A percentile compares a stretch with the other conserved stretches of the same genome.
Conservation (phyloP, 2,113 vertebrate genomes). For the Podilymbus podiceps region DNA sequence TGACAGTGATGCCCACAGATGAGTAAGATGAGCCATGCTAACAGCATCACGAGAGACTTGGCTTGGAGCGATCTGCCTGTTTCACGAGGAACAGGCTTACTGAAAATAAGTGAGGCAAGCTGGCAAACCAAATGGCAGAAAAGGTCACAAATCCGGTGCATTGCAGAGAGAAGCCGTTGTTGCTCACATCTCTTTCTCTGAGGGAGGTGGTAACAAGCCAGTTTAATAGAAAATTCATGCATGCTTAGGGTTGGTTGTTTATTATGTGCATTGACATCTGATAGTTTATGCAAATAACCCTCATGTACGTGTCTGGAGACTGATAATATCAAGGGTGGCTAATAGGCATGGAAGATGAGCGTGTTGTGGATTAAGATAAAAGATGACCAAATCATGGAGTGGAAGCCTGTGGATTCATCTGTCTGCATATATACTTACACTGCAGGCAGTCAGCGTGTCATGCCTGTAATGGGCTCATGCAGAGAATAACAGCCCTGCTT, state of each 20-base stretch:
- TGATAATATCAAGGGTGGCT: not conserved
- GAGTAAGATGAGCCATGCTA: not conserved
- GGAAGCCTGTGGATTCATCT: not conserved
- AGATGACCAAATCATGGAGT: not conserved
- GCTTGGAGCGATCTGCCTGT: not conserved
- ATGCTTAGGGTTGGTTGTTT: not conserved
- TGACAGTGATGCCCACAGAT: not conserved
- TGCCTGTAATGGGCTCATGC: not conserved
- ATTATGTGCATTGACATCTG: not conserved
- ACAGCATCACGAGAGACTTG: not conserved
- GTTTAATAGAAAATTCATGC: not conserved
- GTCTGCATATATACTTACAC: not conserved
- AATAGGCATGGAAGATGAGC: not conserved
- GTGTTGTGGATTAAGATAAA: not conserved
- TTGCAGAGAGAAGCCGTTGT: not conserved
- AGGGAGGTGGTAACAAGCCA: not conserved
- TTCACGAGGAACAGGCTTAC: fast-evolving
- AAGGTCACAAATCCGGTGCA: not conserved
- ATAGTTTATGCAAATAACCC: not conserved
- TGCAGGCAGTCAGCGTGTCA: not conserved
- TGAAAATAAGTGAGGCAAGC: not conserved
- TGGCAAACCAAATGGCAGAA: not conserved
- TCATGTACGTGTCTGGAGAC: not conserved
- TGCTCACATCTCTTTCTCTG: not conserved
- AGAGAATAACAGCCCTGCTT: not conserved